phyloP scores from a whole-genome alignment of 30 jellyfish, hydroid and myxozoan genomes.

The Sanderia malayensis region DNA sequence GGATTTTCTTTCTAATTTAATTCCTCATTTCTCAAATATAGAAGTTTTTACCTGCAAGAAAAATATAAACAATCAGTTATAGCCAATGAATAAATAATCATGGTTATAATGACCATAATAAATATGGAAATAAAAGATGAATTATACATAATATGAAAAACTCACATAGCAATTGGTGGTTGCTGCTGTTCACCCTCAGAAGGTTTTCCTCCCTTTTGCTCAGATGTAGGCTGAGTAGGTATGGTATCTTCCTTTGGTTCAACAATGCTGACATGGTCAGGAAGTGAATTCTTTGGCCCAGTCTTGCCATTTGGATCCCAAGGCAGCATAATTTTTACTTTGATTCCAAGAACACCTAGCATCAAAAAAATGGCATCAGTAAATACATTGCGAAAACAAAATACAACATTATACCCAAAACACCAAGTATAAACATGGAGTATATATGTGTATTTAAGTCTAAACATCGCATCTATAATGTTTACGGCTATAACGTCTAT shows the following conservation, averaged over 20 bases:
- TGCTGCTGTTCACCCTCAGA: slow-evolving; percentile 51
- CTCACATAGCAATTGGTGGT: slow-evolving; percentile 64
- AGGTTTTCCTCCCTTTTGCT: slow-evolving; percentile 88
- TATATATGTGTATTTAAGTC: too few species aligned
- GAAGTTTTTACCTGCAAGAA: background rate
- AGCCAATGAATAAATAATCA: background rate
- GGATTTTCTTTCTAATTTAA: background rate
- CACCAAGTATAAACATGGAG: too few species aligned
- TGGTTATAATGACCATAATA: background rate
- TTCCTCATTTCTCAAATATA: background rate
- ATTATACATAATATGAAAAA: too few species aligned
- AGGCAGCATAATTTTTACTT: slow-evolving; percentile 94
- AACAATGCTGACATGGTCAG: slow-evolving; percentile 95
- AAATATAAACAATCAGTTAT: background rate
- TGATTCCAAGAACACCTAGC: slow-evolving; percentile 93
- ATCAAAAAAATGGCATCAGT: too few species aligned
- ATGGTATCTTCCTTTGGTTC: slow-evolving; percentile 89
- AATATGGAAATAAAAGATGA: background rate
- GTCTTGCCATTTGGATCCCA: slow-evolving; percentile 99
- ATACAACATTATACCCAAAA: too few species aligned
- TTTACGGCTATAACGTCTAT: too few species aligned
- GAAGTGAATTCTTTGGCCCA: slow-evolving; percentile 96
- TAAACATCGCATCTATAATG: too few species aligned
- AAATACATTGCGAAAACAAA: too few species aligned
- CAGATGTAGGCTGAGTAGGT: slow-evolving; percentile 88